Conservation (phyloP, 1,140 invertebrate species). For the Dysdera silvatica region DNA sequence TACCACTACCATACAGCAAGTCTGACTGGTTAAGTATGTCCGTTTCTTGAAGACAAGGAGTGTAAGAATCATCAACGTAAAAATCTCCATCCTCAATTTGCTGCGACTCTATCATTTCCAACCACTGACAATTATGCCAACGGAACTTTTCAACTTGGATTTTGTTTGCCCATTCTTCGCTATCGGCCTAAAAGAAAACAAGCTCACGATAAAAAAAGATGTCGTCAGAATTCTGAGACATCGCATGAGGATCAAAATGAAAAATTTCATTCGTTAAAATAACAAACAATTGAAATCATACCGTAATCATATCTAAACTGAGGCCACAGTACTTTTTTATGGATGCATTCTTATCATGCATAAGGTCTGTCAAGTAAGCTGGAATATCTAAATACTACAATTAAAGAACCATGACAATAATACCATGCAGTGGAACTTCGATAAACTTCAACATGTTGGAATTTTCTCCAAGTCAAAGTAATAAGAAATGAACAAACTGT, state of each 20-base stretch:
- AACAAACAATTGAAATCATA: too few species aligned
- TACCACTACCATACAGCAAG: constrained; percentile 25
- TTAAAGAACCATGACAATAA: too few species aligned
- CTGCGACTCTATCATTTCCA: constrained; percentile 76
- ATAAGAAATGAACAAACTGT: too few species aligned
- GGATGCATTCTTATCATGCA: constrained; percentile 92
- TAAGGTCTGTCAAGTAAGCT: constrained; percentile 92
- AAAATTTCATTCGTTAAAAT: too few species aligned
- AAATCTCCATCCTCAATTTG: constrained; percentile 30
- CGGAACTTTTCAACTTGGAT: constrained; percentile 92
- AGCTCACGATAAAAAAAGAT: not conserved
- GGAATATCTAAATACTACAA: constrained; percentile 71
- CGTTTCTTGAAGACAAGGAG: constrained; percentile 12
- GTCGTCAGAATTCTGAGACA: not conserved
- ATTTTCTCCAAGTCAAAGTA: too few species aligned
- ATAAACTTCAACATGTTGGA: too few species aligned
- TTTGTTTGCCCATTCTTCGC: constrained; percentile 79
- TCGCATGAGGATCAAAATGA: too few species aligned
- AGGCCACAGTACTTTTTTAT: constrained; percentile 86
- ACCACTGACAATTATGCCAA: constrained; percentile 94
- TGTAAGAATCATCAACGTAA: constrained; percentile 29
- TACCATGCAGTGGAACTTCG: too few species aligned
- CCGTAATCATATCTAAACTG: constrained; percentile 83
- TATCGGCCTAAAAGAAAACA: constrained; percentile 56
- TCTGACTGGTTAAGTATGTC: constrained; percentile 27